Conservation (phyloP, 2,888 invertebrate species). For the Masnerella sp. region DNA sequence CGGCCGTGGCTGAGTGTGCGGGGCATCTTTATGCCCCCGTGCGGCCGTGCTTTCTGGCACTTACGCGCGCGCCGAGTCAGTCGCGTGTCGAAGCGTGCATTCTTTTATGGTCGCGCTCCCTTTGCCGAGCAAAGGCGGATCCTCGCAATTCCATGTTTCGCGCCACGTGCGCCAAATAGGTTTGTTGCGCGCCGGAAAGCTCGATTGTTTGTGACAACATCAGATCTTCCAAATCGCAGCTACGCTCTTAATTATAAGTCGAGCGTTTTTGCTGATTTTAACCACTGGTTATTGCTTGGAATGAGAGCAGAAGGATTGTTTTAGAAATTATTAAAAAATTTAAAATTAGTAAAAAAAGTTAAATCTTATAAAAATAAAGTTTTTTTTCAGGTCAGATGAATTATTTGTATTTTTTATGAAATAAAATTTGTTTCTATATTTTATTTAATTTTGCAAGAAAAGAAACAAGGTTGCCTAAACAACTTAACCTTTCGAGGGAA, state of each 20-base stretch:
- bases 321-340: too few relatives aligned
- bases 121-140: slow-evolving; percentile 61
- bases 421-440: too few relatives aligned
- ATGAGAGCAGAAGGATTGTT: too few relatives aligned
- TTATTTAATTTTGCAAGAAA: too few relatives aligned
- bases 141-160: slow-evolving; percentile 67
- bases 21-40: slow-evolving; percentile 47
- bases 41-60: slow-evolving; percentile 56
- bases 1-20: slow-evolving; percentile 60
- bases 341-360: too few relatives aligned
- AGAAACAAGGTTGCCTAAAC: too few relatives aligned
- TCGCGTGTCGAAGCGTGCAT: slow-evolving; percentile 66
- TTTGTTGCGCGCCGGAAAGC: slow-evolving; percentile 71
- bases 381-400: too few relatives aligned
- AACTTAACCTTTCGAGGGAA: too few relatives aligned
- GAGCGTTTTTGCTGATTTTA: neutral
- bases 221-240: slow-evolving; percentile 40
- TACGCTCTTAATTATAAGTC: slow-evolving; percentile 42
- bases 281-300: too few relatives aligned
- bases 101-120: slow-evolving; percentile 56
- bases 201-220: slow-evolving; percentile 63
- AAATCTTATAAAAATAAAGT: too few relatives aligned
- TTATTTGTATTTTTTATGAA: too few relatives aligned
- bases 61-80: slow-evolving; percentile 53
- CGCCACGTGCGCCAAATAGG: slow-evolving; percentile 75